Evolutionary conservation across 1,140 invertebrate species (phyloP).

Genomic region (Drosophila leontia): DNA sequence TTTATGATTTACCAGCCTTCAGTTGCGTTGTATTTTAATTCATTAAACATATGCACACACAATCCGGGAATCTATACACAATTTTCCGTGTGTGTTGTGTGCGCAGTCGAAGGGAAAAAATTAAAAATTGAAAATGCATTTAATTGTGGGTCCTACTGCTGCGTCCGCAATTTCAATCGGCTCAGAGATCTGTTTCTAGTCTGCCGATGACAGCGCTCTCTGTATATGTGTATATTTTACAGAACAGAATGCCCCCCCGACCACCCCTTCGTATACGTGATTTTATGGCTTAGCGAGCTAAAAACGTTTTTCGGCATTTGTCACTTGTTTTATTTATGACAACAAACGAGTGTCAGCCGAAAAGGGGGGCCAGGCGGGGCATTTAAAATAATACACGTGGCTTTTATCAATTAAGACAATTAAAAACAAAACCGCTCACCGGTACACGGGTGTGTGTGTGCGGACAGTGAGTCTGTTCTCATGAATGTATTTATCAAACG

Average conservation of each 20-base stretch:
- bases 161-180: conserved; percentile 16
- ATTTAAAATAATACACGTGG: conserved; percentile 54
- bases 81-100: conserved; percentile 2
- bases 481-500: conserved; percentile 26
- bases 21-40: conserved; percentile 32
- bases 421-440: conserved; percentile 38
- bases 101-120: conserved; percentile 38
- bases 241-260: not conserved
- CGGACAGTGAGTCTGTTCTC: not conserved
- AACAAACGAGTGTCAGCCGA: conserved; percentile 13
- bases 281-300: conserved; percentile 64
- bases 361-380: not conserved
- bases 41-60: conserved; percentile 47
- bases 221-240: not conserved
- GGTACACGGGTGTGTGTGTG: not conserved
- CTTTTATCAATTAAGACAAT: conserved; percentile 66
- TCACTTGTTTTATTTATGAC: conserved; percentile 57
- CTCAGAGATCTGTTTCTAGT: conserved; percentile 15
- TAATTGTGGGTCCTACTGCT: conserved; percentile 34
- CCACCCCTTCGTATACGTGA: conserved; percentile 20
- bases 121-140: conserved; percentile 62
- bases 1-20: conserved; percentile 53
- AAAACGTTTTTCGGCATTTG: conserved; percentile 60
- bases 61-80: conserved; percentile 24
- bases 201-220: conserved; percentile 32